Evolutionary conservation across 2,797 vertebrate genomes (phyloP), one percentile per base, ranked within the genome.

Genomic region (Spinus olivaceus): DNA sequence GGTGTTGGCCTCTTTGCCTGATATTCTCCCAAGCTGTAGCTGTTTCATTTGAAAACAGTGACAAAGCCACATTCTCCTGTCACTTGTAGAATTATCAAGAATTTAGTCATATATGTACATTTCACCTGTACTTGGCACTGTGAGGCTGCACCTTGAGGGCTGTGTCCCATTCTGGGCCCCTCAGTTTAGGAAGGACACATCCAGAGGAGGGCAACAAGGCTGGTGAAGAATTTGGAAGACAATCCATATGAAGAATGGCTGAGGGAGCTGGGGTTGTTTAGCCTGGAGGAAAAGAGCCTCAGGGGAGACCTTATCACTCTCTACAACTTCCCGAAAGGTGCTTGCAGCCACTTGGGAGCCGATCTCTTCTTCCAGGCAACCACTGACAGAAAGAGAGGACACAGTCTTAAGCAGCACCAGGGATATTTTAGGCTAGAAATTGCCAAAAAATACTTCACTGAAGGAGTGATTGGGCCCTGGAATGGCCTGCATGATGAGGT

Each of bases 341-440:
- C 6, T 0, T 39, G 41, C 9, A 46, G 12, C 3, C 28, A 39
- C 12, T 2, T 53, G 5, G 15, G 4, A 6, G 4, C 28, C 0
- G 0, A 5, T 24, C 8, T 63, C 15, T 47, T 39, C 30, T 47
- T 35, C 4, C 2, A 54, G 23, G 20, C 6, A 47, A 8, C 4
- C 19, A 8, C 15, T 16, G 33, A 39, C 24, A 46, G 12, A 63
- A n/a, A 14, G 9, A 70, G 39, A 61, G 12, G 33, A 46, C 5
- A 24, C 6, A 54, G 33, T n/a, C 28, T n/a, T 44, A 32, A 44
- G 6, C 39, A 37, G 27, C 5, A 6, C 6, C 14, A n/a, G 19
- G 4, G 9, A 8, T 8, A n/a, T 5, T 23, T 63, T 46, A 23
- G 57, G 28, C 19, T 63, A 33, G 41, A 63, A 53, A n/a, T n/a